Percentiles rank a stretch among this genome's conserved stretches.
phyloP scores from a whole-genome alignment of 2,797 vertebrate species.

The Antennarius maculatus region DNA sequence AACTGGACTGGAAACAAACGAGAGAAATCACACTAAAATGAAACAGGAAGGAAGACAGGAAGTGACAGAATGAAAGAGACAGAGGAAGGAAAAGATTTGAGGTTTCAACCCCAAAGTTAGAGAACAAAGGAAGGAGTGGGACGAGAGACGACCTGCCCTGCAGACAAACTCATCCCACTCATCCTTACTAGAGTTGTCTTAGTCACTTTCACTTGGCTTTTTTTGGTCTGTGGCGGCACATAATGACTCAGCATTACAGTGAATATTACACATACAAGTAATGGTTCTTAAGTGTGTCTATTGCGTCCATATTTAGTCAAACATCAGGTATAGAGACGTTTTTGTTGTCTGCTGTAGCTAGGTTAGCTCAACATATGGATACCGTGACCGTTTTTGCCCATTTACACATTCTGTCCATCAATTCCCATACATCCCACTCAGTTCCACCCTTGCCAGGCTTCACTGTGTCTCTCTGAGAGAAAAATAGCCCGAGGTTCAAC shows the following conservation, averaged over 20 bases:
- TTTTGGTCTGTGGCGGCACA: slow-evolving; percentile 17
- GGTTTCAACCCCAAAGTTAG: slow-evolving; percentile 54
- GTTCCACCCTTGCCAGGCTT: slow-evolving; percentile 1
- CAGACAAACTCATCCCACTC: slow-evolving; percentile 27
- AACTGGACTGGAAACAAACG: not conserved
- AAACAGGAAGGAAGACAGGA: slow-evolving; percentile 11
- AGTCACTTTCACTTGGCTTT: slow-evolving; percentile 13
- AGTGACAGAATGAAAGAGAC: slow-evolving; percentile 15
- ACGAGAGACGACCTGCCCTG: slow-evolving; percentile 44
- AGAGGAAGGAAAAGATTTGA: slow-evolving; percentile 32
- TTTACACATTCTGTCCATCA: not conserved
- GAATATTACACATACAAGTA: too few relatives aligned
- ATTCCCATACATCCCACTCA: not conserved
- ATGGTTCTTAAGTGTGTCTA: too few relatives aligned
- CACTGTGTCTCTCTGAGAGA: slow-evolving; percentile 8
- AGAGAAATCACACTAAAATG: not conserved
- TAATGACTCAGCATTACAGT: not conserved
- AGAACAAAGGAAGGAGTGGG: slow-evolving; percentile 28
- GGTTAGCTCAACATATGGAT: too few relatives aligned
- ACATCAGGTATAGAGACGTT: not conserved
- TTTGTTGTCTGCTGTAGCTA: slow-evolving; percentile 13
- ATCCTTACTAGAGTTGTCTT: slow-evolving; percentile 25
- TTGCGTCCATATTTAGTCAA: not conserved
- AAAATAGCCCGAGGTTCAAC: slow-evolving; percentile 26
- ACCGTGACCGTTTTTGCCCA: too few relatives aligned